These are phyloP conservation scores for Theristicus caerulescens DNA, from an alignment of 2,113 vertebrate species.

Conservation along the genomic window DNA sequence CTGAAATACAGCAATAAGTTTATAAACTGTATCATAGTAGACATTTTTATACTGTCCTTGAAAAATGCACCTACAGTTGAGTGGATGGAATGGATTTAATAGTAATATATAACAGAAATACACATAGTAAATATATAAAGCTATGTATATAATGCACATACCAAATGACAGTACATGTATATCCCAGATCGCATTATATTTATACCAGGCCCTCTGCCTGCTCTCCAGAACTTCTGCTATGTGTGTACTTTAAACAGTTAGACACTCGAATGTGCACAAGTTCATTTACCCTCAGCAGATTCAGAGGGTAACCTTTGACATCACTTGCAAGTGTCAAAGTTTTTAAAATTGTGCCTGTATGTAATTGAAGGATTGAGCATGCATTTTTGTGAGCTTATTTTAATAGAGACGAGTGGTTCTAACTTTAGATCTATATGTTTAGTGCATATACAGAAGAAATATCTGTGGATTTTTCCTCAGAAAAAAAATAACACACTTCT, in stretches of 20 bases:
- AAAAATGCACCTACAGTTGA: conserved; percentile 48
- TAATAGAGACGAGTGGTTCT: neutral
- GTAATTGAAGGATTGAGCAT: neutral
- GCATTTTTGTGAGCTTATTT: neutral
- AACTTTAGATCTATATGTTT: neutral
- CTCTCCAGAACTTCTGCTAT: neutral
- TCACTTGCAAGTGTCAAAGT: neutral
- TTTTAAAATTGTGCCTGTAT: neutral
- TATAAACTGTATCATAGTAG: conserved; percentile 43
- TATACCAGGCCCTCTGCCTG: neutral
- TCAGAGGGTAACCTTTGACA: neutral
- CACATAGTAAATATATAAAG: conserved; percentile 41
- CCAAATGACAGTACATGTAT: neutral
- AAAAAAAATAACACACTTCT: neutral
- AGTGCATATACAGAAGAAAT: neutral
- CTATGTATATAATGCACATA: conserved; percentile 20
- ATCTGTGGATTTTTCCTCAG: neutral
- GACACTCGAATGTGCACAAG: neutral
- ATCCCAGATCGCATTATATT: neutral
- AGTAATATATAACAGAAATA: conserved; percentile 43
- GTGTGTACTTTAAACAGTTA: neutral
- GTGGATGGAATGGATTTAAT: conserved; percentile 41
- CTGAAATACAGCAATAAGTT: conserved; percentile 48
- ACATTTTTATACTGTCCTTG: conserved; percentile 65
- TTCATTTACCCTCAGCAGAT: neutral